A percentile compares a stretch with the other conserved stretches of the same genome.
These are phyloP conservation scores for Agriopis marginaria DNA, from an alignment of 2,888 invertebrate species.

Conservation along the genomic window DNA sequence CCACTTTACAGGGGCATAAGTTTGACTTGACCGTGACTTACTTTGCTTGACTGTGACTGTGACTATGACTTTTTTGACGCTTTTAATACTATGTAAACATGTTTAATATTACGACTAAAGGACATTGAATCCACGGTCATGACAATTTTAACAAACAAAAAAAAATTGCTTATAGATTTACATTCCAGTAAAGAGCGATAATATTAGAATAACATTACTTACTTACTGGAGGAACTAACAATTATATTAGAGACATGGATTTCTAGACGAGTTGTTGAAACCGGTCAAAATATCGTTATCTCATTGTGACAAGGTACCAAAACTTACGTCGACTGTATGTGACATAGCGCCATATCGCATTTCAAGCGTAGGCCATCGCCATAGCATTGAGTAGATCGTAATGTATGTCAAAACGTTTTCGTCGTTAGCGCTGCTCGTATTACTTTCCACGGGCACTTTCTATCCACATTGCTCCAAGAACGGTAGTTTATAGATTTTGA, in stretches of 20 bases:
- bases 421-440: conserved; percentile 42
- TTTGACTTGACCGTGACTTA: too few species aligned
- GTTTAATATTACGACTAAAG: too few species aligned
- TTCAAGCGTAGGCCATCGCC: conserved; percentile 3
- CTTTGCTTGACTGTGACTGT: too few species aligned
- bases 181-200: too few species aligned
- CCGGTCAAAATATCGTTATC: background rate
- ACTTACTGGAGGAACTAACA: background rate
- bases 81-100: too few species aligned
- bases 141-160: too few species aligned
- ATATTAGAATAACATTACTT: background rate
- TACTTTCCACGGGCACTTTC: conserved; percentile 61
- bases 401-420: conserved; percentile 46
- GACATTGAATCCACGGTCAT: too few species aligned
- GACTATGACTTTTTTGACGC: too few species aligned
- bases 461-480: conserved; percentile 44
- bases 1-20: too few species aligned
- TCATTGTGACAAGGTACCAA: background rate
- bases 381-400: conserved; percentile 19
- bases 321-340: background rate
- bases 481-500: conserved; percentile 13
- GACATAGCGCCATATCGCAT: conserved; percentile 1
- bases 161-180: too few species aligned
- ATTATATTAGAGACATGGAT: background rate
- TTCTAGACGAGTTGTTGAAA: background rate